Percentiles rank a stretch among this genome's conserved stretches.
Evolutionary conservation across 2,113 vertebrate species (phyloP).

Genomic region (Scartelaos histophorus): DNA sequence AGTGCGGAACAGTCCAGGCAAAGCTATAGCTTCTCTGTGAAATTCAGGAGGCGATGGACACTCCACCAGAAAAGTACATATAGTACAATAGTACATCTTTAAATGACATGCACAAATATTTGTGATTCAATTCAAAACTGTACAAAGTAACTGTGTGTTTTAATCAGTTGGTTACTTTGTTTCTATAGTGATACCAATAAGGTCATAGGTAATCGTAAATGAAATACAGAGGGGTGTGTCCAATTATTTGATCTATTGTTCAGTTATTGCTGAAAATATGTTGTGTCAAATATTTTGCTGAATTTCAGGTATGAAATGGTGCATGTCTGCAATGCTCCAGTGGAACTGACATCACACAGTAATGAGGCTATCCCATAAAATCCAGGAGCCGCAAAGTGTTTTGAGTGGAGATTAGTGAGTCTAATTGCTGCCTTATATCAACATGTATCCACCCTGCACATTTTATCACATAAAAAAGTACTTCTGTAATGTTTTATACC

Average conservation of each 20-base stretch:
- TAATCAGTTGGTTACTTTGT: neutral
- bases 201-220: neutral
- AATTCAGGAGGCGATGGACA: too few relatives aligned
- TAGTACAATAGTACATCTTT: too few relatives aligned
- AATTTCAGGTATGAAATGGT: neutral
- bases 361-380: slow-evolving; percentile 33
- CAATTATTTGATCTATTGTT: neutral
- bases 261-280: neutral
- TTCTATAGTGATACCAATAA: neutral
- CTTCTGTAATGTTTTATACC: slow-evolving; percentile 38
- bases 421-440: slow-evolving; percentile 62
- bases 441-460: slow-evolving; percentile 47
- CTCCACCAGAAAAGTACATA: too few relatives aligned
- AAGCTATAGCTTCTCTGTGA: too few relatives aligned
- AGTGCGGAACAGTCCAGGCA: too few relatives aligned
- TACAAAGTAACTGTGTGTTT: too few relatives aligned
- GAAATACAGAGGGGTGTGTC: neutral
- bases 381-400: slow-evolving; percentile 22
- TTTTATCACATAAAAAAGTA: slow-evolving; percentile 36
- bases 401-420: slow-evolving; percentile 46
- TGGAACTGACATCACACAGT: slow-evolving; percentile 10
- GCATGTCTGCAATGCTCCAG: neutral
- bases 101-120: too few relatives aligned
- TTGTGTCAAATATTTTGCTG: neutral
- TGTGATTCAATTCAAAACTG: too few relatives aligned